A percentile compares a stretch with the other conserved stretches of the same genome.
These are phyloP conservation scores for Helarctos malayanus DNA, from an alignment of 2,797 vertebrate species.

Conservation along the genomic window DNA sequence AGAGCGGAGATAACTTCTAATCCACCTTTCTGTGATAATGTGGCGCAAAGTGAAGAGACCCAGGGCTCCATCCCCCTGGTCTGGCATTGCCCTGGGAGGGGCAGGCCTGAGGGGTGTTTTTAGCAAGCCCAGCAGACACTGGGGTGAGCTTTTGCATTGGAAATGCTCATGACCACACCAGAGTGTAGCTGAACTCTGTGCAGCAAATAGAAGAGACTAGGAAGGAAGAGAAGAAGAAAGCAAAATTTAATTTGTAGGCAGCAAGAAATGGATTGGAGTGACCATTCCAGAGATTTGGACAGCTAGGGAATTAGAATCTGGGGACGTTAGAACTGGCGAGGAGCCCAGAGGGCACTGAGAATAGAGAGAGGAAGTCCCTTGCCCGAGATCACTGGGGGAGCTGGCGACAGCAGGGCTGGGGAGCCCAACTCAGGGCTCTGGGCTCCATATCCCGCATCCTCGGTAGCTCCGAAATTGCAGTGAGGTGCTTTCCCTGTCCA, in stretches of 20 bases:
- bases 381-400: not conserved
- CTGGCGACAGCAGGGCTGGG: not conserved
- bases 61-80: conserved; percentile 88
- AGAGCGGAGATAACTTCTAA: conserved; percentile 93
- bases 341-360: not conserved
- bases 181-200: too few relatives aligned
- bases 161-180: not conserved
- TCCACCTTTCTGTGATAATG: conserved; percentile 94
- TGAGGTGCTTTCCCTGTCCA: not conserved
- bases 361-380: not conserved
- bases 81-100: conserved; percentile 84
- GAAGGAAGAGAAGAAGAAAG: not conserved
- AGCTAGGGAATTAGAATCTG: not conserved
- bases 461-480: not conserved
- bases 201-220: not conserved
- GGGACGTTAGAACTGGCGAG: not conserved
- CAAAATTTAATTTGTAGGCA: not conserved
- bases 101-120: conserved; percentile 78
- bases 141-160: conserved; percentile 14
- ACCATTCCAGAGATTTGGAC: not conserved
- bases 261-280: not conserved
- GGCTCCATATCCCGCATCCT: not conserved
- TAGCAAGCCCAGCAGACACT: conserved; percentile 78
- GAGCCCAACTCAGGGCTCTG: not conserved
- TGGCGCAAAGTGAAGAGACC: conserved; percentile 93